Conservation (phyloP, 2,797 vertebrate species). For the Thalassophryne amazonica region DNA sequence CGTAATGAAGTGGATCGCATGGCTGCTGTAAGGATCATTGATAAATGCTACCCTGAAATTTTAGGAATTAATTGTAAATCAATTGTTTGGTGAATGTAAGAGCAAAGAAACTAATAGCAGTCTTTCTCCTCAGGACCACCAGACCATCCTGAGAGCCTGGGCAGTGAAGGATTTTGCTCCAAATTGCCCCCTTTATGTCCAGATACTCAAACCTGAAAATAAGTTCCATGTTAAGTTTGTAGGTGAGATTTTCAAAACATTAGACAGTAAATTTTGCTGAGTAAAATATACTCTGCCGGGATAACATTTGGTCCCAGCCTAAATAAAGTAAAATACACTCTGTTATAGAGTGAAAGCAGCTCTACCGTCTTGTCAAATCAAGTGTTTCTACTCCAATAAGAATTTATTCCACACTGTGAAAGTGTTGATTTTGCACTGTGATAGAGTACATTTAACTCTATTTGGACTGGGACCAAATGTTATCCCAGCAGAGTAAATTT, state of each 20-base stretch:
- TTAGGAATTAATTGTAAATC: neutral
- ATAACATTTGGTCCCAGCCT: no score
- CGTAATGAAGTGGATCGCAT: constrained; percentile 91
- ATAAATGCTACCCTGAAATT: neutral
- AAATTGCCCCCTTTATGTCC: constrained; percentile 91
- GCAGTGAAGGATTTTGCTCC: constrained; percentile 95
- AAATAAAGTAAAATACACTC: no score
- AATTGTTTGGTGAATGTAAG: no score
- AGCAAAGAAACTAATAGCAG: no score
- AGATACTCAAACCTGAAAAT: constrained; percentile 94
- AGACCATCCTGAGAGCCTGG: constrained; percentile 95
- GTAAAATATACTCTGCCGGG: neutral
- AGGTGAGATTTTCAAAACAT: constrained; percentile 65
- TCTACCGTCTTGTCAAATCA: no score
- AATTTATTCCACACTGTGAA: no score
- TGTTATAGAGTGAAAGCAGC: no score
- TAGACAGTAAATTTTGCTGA: neutral
- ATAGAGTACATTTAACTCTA: no score
- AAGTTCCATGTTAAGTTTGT: constrained; percentile 97
- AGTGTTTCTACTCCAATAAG: no score
- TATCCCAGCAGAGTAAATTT: no score
- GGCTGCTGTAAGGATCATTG: constrained; percentile 80
- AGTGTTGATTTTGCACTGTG: no score
- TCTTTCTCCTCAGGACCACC: constrained; percentile 83
- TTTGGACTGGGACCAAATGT: no score